Evolutionary conservation across 92 coral and sea anemone species (phyloP), one percentile per base, ranked within the genome.

Genomic region (Paramuricea clavata): DNA sequence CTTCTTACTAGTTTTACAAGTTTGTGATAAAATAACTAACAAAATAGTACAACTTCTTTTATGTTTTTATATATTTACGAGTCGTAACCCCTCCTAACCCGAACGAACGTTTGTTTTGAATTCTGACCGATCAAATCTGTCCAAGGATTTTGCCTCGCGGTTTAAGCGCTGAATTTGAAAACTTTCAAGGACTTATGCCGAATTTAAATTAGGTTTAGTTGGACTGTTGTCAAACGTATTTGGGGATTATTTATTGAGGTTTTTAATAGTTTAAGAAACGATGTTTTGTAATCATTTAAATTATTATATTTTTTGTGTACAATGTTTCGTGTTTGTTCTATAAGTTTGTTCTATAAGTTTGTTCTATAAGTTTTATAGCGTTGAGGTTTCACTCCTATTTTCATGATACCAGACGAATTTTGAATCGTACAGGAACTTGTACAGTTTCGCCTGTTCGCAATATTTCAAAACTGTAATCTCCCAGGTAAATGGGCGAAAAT

Each of bases 131-230:
- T 9, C 72, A 54, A 54, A 54, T 54, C 39, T 33, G 72, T 65
- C 68, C 68, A 60, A 60, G 68, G 68, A 26, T 65, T 65, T 65
- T 65, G 39, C 39, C 11, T 28, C 19, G 31, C 68, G 68, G 2
- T 60, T 60, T 60, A 10, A 28, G 72, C 72, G 72, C 39, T 65
- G 39, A 65, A 65, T 65, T 65, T 65, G 19, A 65, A 65, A 27
- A 65, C 19, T 28, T 10, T 16, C 19, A 65, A 19, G 34, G 21
- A 25, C 5, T 25, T 25, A 9, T 31, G 35, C 21, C 7, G 39
- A 6, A 65, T 26, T 16, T 65, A 2, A 31, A 65, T 16, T 3
- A 26, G 28, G 31, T 65, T 28, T 54, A 17, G 23, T 54, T 7
- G 6, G 3, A 19, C 11, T 28, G 39, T 28, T 27, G 72, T 27